Conservation (phyloP, 2,113 vertebrate genomes). For the Mionectes macconnelli region DNA sequence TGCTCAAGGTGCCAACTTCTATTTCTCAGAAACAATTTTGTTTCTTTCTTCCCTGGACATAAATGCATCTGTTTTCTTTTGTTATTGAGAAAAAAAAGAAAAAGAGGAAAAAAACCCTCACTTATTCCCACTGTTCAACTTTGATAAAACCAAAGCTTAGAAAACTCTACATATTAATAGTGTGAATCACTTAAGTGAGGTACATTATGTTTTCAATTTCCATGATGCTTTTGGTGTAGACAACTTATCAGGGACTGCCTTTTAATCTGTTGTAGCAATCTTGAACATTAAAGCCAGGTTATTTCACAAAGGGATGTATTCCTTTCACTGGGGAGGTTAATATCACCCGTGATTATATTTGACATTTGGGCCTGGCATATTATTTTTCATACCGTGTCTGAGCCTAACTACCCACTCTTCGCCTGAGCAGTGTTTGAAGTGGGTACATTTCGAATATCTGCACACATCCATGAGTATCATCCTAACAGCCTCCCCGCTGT, state of each 20-base stretch:
- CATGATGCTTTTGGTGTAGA: conserved; percentile 53
- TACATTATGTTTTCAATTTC: conserved; percentile 65
- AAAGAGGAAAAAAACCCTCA: not conserved
- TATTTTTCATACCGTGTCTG: conserved; percentile 8
- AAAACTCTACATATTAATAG: conserved; percentile 55
- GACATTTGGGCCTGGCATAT: conserved; percentile 46
- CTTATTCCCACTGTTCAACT: not conserved
- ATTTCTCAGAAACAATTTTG: not conserved
- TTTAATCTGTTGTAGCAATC: conserved; percentile 46
- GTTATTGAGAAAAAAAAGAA: not conserved
- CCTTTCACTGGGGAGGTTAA: conserved; percentile 38
- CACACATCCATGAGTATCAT: conserved; percentile 29
- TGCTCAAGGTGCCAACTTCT: not conserved
- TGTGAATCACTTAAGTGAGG: conserved; percentile 65
- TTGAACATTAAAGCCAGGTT: conserved; percentile 51
- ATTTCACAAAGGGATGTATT: conserved; percentile 51
- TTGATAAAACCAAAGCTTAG: not conserved
- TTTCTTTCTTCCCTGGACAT: not conserved
- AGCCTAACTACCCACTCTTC: conserved; percentile 27
- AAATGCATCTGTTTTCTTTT: not conserved
- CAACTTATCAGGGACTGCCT: conserved; percentile 30
- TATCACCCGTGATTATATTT: conserved; percentile 55
- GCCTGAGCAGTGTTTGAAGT: conserved; percentile 6
- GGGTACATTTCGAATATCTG: conserved; percentile 43
- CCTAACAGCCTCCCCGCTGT: not conserved